phyloP scores from a whole-genome alignment of 1,140 invertebrate species.

The Neuroterus valhalla region DNA sequence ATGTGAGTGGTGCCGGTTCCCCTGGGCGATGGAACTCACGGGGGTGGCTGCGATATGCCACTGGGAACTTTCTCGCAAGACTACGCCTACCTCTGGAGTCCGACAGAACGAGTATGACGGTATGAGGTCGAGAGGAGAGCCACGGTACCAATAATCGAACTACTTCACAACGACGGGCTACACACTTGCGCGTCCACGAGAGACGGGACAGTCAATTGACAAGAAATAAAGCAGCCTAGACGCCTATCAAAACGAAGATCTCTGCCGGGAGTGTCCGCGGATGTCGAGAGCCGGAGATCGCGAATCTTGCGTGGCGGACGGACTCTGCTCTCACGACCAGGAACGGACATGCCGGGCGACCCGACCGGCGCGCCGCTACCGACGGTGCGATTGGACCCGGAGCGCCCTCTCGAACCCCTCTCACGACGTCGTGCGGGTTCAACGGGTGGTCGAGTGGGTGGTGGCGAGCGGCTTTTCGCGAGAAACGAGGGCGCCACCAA shows the following conservation, averaged over 20 bases:
- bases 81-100: constrained; percentile 38
- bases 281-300: constrained; percentile 50
- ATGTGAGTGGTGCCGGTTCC: background rate
- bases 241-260: background rate
- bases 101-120: constrained; percentile 5
- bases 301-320: constrained; percentile 51
- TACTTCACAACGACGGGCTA: background rate
- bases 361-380: constrained; percentile 64
- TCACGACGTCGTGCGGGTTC: constrained; percentile 39
- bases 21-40: background rate
- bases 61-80: constrained; percentile 18
- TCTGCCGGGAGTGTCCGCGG: constrained; percentile 39
- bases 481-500: constrained; percentile 64
- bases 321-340: constrained; percentile 24
- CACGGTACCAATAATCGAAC: constrained; percentile 14
- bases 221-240: background rate
- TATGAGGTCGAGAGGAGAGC: constrained; percentile 3
- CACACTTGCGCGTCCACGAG: constrained; percentile 23
- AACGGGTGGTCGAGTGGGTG: constrained; percentile 40
- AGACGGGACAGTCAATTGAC: background rate
- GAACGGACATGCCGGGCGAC: constrained; percentile 63
- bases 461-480: constrained; percentile 31
- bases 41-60: background rate
- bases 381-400: constrained; percentile 66
- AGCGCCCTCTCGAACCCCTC: constrained; percentile 51